These are phyloP conservation scores for Grantiella picta DNA, from an alignment of 2,113 vertebrate species.

Conservation along the genomic window DNA sequence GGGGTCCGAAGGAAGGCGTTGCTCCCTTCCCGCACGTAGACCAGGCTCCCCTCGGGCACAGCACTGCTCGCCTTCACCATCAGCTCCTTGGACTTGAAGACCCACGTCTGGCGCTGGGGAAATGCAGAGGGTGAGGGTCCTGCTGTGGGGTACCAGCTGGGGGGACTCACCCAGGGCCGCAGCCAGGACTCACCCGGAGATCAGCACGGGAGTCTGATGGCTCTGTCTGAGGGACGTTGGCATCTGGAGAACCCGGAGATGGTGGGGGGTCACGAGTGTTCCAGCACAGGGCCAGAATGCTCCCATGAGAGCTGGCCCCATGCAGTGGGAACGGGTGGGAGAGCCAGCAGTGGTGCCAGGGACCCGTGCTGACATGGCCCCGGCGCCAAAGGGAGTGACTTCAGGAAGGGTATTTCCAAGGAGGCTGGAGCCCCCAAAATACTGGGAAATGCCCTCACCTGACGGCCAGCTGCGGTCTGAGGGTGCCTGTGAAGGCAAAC, in stretches of 20 bases:
- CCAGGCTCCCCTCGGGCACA: constrained; percentile 59
- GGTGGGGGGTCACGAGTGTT: not conserved
- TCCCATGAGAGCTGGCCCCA: not conserved
- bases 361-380: fast-evolving
- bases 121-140: not conserved
- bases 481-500: not conserved
- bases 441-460: not conserved
- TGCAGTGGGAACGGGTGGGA: not conserved
- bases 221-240: not conserved
- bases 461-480: not conserved
- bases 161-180: fast-evolving
- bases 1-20: constrained; percentile 59
- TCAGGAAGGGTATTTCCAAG: not conserved
- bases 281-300: not conserved
- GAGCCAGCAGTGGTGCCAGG: not conserved
- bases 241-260: not conserved
- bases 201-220: fast-evolving
- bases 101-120: constrained; percentile 40
- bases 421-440: not conserved
- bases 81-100: constrained; percentile 57
- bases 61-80: constrained; percentile 33
- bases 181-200: not conserved
- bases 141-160: fast-evolving
- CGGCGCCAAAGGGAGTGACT: fast-evolving
- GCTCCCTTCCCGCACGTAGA: constrained; percentile 36